phyloP scores from a whole-genome alignment of 2,113 vertebrate species.

The Castor canadensis region DNA sequence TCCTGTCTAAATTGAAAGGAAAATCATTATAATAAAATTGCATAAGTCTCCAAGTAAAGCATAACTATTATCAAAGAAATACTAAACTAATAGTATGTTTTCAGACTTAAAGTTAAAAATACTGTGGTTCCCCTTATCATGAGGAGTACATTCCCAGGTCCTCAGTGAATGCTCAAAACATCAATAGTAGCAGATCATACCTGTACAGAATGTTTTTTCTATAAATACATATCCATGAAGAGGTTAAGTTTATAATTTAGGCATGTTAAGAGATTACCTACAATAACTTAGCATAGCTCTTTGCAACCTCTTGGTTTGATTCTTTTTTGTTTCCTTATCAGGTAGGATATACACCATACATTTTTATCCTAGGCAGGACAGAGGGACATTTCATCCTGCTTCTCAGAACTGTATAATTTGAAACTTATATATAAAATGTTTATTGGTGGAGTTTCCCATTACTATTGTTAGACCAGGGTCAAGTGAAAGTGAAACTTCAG shows the following conservation, averaged over 20 bases:
- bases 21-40: not conserved
- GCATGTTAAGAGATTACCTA: not conserved
- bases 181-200: not conserved
- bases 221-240: not conserved
- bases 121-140: not conserved
- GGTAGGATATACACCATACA: not conserved
- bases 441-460: not conserved
- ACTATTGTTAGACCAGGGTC: not conserved
- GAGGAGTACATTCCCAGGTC: not conserved
- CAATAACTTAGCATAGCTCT: not conserved
- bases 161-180: not conserved
- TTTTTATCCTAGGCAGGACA: not conserved
- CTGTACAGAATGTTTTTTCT: not conserved
- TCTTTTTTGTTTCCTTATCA: not conserved
- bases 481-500: not conserved
- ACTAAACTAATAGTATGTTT: not conserved
- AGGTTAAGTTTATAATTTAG: not conserved
- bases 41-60: not conserved
- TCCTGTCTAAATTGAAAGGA: not conserved
- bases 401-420: not conserved
- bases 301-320: not conserved
- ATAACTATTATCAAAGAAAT: not conserved
- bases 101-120: conserved; percentile 2
- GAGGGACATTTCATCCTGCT: not conserved
- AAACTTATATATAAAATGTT: not conserved